Conservation (phyloP, 2,797 vertebrate species). For the Lithobates pipiens region DNA sequence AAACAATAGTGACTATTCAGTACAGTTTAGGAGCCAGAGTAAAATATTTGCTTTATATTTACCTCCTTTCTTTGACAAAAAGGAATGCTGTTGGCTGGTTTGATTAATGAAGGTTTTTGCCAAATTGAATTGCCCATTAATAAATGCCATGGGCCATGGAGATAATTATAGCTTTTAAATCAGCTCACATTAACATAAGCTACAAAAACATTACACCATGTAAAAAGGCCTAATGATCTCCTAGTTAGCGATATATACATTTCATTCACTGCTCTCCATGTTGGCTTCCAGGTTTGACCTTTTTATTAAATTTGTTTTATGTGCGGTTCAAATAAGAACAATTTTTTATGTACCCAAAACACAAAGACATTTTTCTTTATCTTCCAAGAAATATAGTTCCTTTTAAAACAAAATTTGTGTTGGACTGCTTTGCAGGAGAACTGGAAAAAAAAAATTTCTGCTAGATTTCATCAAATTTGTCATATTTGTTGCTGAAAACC, state of each 20-base stretch:
- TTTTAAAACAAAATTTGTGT: not conserved
- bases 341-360: conserved; percentile 30
- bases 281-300: conserved; percentile 60
- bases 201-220: conserved; percentile 69
- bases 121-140: conserved; percentile 72
- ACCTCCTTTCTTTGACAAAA: conserved; percentile 57
- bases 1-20: not conserved
- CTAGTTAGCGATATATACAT: conserved; percentile 62
- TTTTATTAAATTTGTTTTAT: conserved; percentile 60
- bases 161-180: conserved; percentile 75
- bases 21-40: too few relatives aligned
- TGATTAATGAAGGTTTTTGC: conserved; percentile 74
- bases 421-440: not conserved
- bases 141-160: conserved; percentile 70
- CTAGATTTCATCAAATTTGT: not conserved
- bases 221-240: conserved; percentile 62
- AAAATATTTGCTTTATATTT: not conserved
- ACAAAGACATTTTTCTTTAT: conserved; percentile 25
- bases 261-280: conserved; percentile 34
- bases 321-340: conserved; percentile 21
- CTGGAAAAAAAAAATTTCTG: not conserved
- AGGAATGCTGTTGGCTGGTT: conserved; percentile 65
- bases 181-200: conserved; percentile 72
- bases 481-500: not conserved
- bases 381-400: conserved; percentile 12